Evolutionary conservation across 2,113 vertebrate species (phyloP), one percentile per base, ranked within the genome.

Genomic region (Planiliza haematocheilus): DNA sequence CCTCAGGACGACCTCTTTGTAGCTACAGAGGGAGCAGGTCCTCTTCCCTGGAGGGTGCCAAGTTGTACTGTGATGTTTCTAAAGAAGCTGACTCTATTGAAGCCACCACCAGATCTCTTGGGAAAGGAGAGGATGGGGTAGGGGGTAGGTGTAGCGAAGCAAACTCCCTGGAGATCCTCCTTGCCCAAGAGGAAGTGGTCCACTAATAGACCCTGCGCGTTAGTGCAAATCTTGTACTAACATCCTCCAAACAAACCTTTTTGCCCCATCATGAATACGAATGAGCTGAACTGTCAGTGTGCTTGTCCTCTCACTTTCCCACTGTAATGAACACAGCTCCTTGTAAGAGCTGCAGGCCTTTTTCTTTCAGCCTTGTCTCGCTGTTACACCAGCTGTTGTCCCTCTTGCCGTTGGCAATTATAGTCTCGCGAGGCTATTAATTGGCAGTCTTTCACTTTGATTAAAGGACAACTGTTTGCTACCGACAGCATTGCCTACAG

Each of bases 391-490:
- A 79, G 74, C 70, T 81, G 74, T 51, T 64, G 52, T 65, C 46
- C 20, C 58, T 60, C 30, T 71, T 17, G 65, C 81, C 75, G 60
- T 43, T 36, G 72, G 75, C 79, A 63, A n/a, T 65, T 72, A 45
- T 3, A 5, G 20, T 48, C 42, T 64, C 74, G 38, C 36, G 8
- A 36, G 58, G 37, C 75, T 13, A 64, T 69, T 76, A 61, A 74
- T 62, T 74, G 61, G 60, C 51, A 39, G 59, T 56, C 45, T 64
- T 79, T 77, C 42, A 74, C 55, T 55, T 77, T 70, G 56, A 77
- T 77, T 55, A 74, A 52, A 83, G 64, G 68, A 61, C 72, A 50
- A 71, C 18, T 38, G 24, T 53, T 77, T 30, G 10, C 66, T 52
- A 10, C 21, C 51, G 56, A 74, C 73, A 63, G 46, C n/a, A 0